These are phyloP conservation scores for Brachyptera risi DNA, from an alignment of 2,888 invertebrate species.

Conservation along the genomic window DNA sequence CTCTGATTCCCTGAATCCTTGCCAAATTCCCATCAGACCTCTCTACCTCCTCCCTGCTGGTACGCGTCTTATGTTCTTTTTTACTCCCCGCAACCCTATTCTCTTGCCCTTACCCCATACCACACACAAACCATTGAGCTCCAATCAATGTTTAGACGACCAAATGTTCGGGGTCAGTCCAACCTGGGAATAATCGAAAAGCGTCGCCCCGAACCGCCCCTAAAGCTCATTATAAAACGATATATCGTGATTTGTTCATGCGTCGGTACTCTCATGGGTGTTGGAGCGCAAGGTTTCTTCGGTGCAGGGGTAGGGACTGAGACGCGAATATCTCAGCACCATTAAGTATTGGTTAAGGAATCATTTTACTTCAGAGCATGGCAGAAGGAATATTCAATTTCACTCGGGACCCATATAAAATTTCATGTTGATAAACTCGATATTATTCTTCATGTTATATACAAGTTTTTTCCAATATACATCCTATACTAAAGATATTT, in stretches of 20 bases:
- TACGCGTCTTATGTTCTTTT: background rate
- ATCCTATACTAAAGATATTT: no score
- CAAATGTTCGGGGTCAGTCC: background rate
- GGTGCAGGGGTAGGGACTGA: background rate
- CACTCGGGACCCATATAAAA: no score
- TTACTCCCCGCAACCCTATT: no score
- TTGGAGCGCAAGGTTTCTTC: background rate
- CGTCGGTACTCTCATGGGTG: background rate
- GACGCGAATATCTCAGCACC: background rate
- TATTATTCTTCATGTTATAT: no score
- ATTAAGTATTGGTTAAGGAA: conserved; percentile 6
- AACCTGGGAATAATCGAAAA: conserved; percentile 1
- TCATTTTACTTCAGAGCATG: no score
- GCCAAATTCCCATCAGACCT: conserved; percentile 11
- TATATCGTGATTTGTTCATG: conserved; percentile 15
- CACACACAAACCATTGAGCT: no score
- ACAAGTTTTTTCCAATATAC: no score
- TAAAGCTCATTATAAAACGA: conserved; percentile 10
- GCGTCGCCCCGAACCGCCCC: background rate
- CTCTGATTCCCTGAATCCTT: conserved; percentile 15
- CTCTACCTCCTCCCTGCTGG: background rate
- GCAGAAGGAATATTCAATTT: no score
- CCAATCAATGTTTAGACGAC: conserved; percentile 11
- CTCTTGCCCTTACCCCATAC: no score
- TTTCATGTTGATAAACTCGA: no score